Percentiles rank a stretch among this genome's conserved stretches.
Evolutionary conservation across 2,113 vertebrate genomes (phyloP).

Genomic region (Chauna torquata): DNA sequence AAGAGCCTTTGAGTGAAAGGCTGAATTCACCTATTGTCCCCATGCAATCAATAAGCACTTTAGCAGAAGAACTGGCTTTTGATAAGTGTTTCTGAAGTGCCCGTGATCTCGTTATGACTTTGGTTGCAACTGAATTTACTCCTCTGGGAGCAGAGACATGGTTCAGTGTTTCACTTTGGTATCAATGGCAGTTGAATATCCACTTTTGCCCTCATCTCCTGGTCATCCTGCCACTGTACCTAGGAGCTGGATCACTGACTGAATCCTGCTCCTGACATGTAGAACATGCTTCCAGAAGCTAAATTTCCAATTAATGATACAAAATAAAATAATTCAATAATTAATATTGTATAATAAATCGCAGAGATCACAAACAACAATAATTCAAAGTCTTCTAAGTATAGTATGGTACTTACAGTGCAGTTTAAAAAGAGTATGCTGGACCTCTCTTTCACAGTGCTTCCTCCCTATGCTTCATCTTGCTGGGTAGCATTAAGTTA

Average conservation of each 20-base stretch:
- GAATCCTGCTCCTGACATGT: neutral
- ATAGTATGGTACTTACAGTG: constrained; percentile 32
- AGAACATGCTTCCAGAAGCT: neutral
- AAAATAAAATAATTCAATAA: neutral
- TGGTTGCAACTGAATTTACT: neutral
- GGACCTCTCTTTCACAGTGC: neutral
- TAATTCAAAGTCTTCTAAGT: neutral
- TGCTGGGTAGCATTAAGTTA: neutral
- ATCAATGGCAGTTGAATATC: neutral
- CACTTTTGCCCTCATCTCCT: neutral
- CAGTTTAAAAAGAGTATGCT: neutral
- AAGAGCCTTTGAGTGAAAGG: neutral
- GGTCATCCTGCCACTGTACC: neutral
- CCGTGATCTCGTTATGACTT: neutral
- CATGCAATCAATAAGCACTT: neutral
- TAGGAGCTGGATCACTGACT: neutral
- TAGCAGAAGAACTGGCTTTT: neutral
- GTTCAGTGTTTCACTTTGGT: neutral
- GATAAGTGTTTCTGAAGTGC: neutral
- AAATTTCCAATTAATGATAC: neutral
- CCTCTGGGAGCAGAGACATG: neutral
- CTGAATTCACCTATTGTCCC: neutral
- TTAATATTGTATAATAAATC: neutral
- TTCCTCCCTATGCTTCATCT: neutral
- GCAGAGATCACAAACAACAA: neutral